Base-by-base conservation (phyloP, 2,888 invertebrate genomes). In the Cephus pulcher region DNA sequence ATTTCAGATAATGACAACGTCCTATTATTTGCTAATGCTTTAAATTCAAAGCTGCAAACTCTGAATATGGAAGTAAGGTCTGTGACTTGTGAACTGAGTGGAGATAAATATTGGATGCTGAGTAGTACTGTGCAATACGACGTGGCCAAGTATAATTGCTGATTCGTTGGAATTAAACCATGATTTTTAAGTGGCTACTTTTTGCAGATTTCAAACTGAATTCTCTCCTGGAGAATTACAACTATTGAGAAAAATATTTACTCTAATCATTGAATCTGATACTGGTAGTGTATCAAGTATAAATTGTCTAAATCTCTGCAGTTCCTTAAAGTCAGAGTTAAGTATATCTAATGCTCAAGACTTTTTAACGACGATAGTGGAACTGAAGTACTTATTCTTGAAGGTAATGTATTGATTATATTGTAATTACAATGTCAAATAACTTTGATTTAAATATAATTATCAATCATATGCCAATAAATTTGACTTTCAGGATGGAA, bases 61-160 rank as follows among this genome's bases (percentile, higher is more conserved):
- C 76, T 90, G 30, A 84, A 83, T 30, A 88, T 90, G 88, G 80
- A 82, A 73, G 83, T 91, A 4, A 88, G 87, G 80, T 80, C 81
- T 35, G 82, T 80, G 11, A 82, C 75, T 35, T 90, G 89, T 80
- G 91, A 91, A 84, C 74, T 89, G 32, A 88, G 88, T 30, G 90
- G 90, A 4, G 77, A 87, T 12, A 83, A 83, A 69, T 90, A 88
- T 82, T 91, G 90, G 89, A 77, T 85, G 34, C 80, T 90, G 11
- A 76, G 82, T 35, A 86, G 82, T 56, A 88, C 85, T 4, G 75
- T 84, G 0, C 76, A 85, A 30, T 85, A 88, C 75, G 85, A 86
- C 71, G 35, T 81, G 77, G 81, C 84, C 2, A 85, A 76, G 88
- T 90, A 87, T 77, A 12, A 73, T 34, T 74, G n/a, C 12, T 23